phyloP scores from a whole-genome alignment of 2,888 invertebrate genomes.

The Drosophila borborema region DNA sequence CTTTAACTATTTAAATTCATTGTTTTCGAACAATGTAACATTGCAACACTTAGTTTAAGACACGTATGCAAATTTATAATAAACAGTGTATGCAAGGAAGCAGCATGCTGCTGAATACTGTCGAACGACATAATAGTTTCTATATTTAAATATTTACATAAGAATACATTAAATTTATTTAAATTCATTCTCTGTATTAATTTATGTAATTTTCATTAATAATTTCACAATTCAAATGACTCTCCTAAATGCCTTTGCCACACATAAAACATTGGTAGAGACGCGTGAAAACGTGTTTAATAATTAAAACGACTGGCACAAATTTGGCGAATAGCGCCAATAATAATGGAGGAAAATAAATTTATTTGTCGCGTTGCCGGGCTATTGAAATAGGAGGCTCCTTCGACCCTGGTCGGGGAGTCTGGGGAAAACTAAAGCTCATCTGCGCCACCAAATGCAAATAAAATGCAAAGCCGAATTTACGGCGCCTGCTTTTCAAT shows the following conservation, averaged over 20 bases:
- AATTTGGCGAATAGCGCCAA: slow-evolving; percentile 56
- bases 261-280: not conserved
- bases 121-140: not conserved
- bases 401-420: slow-evolving; percentile 10
- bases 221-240: too few relatives aligned
- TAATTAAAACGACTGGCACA: slow-evolving; percentile 26
- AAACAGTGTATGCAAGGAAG: not conserved
- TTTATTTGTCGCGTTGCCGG: slow-evolving; percentile 43
- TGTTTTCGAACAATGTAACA: slow-evolving; percentile 21
- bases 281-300: slow-evolving; percentile 7
- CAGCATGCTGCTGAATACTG: not conserved
- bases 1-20: slow-evolving; percentile 21
- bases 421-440: slow-evolving; percentile 38
- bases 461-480: slow-evolving; percentile 74
- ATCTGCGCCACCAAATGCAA: slow-evolving; percentile 65
- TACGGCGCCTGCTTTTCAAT: slow-evolving; percentile 67
- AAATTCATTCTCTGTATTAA: not conserved
- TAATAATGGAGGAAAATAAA: slow-evolving; percentile 49
- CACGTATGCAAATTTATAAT: slow-evolving; percentile 6
- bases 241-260: slow-evolving; percentile 1
- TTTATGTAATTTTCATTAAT: not conserved
- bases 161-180: not conserved
- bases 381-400: slow-evolving; percentile 54
- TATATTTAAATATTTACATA: not conserved
- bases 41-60: slow-evolving; percentile 37